These are phyloP conservation scores for Hipparchia semele DNA, from an alignment of 2,888 invertebrate species.

Conservation along the genomic window DNA sequence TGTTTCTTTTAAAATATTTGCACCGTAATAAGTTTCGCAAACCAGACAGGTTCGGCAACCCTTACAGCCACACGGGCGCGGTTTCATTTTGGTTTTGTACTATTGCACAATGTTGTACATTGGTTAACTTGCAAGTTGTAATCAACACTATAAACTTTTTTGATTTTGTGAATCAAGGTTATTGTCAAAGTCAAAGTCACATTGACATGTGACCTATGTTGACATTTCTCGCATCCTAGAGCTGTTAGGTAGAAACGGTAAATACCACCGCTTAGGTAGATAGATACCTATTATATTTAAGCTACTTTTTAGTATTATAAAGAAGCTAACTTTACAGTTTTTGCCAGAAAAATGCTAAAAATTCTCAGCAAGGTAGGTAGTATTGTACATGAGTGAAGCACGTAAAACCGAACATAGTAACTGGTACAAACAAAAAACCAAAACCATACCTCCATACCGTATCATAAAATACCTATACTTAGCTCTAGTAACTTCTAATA, in stretches of 20 bases:
- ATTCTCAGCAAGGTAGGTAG: too few relatives aligned
- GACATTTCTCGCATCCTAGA: too few relatives aligned
- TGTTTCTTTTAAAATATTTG: constrained; percentile 61
- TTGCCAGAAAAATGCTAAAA: too few relatives aligned
- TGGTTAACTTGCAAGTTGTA: not conserved
- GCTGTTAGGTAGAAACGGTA: too few relatives aligned
- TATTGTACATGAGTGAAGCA: not conserved
- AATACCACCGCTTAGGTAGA: too few relatives aligned
- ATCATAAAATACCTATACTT: too few relatives aligned
- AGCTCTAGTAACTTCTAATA: too few relatives aligned
- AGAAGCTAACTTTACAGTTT: too few relatives aligned
- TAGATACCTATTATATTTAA: too few relatives aligned
- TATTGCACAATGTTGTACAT: constrained; percentile 21
- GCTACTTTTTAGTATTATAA: too few relatives aligned
- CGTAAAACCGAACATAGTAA: not conserved
- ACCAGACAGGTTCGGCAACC: constrained; percentile 94
- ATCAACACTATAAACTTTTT: too few relatives aligned
- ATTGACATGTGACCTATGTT: not conserved
- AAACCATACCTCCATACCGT: not conserved
- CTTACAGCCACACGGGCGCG: constrained; percentile 95
- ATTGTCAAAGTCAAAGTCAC: not conserved
- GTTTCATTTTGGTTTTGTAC: constrained; percentile 52
- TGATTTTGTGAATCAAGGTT: too few relatives aligned
- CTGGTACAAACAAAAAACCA: not conserved
- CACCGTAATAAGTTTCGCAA: constrained; percentile 88